Evolutionary conservation across 2,888 invertebrate genomes (phyloP).

Genomic region (Ophonus ardosiacus): DNA sequence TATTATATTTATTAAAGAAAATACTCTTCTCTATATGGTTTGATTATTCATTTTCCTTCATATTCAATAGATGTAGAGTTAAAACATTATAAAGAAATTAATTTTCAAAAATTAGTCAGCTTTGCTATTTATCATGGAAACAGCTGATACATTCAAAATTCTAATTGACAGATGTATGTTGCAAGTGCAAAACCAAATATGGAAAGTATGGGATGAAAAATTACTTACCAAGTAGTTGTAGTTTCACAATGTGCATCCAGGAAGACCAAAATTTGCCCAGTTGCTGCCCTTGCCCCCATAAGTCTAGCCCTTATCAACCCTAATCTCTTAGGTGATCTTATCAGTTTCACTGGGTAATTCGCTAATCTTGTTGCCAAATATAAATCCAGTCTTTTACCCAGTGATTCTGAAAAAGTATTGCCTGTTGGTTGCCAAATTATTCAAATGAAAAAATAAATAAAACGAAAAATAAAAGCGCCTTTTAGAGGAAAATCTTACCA

Average conservation of each 20-base stretch:
- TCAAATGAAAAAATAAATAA: conserved; percentile 19
- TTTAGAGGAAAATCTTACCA: conserved; percentile 74
- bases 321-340: conserved; percentile 85
- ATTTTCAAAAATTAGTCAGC: too few species aligned
- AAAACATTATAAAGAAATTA: too few species aligned
- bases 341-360: conserved; percentile 82
- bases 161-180: too few species aligned
- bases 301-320: conserved; percentile 95
- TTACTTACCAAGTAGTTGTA: conserved; percentile 82
- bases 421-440: conserved; percentile 39
- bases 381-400: conserved; percentile 86
- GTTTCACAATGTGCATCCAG: conserved; percentile 96
- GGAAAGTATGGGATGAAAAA: too few species aligned
- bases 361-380: conserved; percentile 87
- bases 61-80: too few species aligned
- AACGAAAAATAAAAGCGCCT: conserved; percentile 13
- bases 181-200: too few species aligned
- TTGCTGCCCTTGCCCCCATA: conserved; percentile 90
- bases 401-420: conserved; percentile 77
- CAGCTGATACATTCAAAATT: too few species aligned
- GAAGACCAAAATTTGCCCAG: conserved; percentile 89
- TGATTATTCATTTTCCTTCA: too few species aligned
- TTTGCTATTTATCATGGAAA: too few species aligned
- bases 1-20: too few species aligned
- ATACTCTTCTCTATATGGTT: too few species aligned